phyloP scores from a whole-genome alignment of 1,140 invertebrate genomes.

The Patella vulgata region DNA sequence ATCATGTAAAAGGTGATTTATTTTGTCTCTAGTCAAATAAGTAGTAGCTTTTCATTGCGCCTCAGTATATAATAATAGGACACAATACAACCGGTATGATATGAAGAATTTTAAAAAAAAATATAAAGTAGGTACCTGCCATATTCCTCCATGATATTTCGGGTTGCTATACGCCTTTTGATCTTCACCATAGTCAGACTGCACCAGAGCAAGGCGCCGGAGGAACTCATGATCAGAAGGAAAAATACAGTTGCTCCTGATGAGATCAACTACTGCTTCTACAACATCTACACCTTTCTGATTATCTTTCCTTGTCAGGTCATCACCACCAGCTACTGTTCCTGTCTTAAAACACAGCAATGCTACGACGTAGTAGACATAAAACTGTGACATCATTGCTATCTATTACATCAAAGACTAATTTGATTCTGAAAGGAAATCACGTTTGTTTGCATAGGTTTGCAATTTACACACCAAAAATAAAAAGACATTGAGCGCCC shows the following conservation, averaged over 20 bases:
- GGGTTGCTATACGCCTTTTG: conserved; percentile 36
- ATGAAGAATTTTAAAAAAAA: not conserved
- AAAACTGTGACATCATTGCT: conserved; percentile 7
- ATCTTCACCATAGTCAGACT: conserved; percentile 39
- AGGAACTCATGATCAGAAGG: conserved; percentile 37
- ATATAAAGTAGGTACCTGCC: no score
- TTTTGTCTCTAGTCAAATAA: no score
- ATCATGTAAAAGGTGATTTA: no score
- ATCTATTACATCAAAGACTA: conserved; percentile 22
- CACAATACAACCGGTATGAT: not conserved
- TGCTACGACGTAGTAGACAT: conserved; percentile 13
- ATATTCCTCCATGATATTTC: conserved; percentile 48
- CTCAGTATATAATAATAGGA: no score
- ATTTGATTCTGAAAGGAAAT: conserved; percentile 13
- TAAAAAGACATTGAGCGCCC: no score
- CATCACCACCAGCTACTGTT: not conserved
- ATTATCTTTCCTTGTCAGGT: conserved; percentile 11
- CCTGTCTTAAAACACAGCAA: not conserved
- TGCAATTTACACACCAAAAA: no score
- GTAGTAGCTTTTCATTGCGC: no score
- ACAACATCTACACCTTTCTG: conserved; percentile 36
- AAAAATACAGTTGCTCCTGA: conserved; percentile 41
- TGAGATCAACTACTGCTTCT: conserved; percentile 42
- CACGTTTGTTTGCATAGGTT: conserved; percentile 15
- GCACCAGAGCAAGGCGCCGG: conserved; percentile 42